Conservation (phyloP, 1,140 invertebrate species). For the Euborellia annulipes region DNA sequence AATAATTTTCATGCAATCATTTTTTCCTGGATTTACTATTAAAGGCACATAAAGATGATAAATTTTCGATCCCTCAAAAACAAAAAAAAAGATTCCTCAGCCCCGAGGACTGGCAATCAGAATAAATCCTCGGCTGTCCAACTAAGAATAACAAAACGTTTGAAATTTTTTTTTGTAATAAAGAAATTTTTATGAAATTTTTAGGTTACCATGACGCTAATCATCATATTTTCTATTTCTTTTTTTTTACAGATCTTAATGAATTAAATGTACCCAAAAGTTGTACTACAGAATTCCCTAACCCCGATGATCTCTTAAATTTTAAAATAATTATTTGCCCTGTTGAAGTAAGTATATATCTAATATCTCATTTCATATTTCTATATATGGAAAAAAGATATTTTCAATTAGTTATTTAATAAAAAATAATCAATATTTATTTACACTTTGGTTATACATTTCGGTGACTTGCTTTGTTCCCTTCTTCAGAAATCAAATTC, state of each 20-base stretch:
- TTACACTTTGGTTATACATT: too few species aligned
- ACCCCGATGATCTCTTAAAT: constrained; percentile 87
- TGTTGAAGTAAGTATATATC: constrained; percentile 62
- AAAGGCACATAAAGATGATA: constrained; percentile 55
- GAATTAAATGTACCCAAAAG: constrained; percentile 95
- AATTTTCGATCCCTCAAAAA: constrained; percentile 96
- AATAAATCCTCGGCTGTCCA: constrained; percentile 91
- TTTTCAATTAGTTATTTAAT: too few species aligned
- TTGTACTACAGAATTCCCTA: constrained; percentile 89
- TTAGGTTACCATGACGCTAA: too few species aligned
- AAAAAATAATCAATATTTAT: too few species aligned
- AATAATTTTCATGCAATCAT: too few species aligned
- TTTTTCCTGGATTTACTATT: too few species aligned
- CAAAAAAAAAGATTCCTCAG: constrained; percentile 86
- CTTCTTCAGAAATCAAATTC: not conserved
- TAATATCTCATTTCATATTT: too few species aligned
- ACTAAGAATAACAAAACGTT: constrained; percentile 95
- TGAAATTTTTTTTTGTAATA: too few species aligned
- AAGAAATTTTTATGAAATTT: too few species aligned
- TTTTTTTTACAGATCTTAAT: constrained; percentile 72
- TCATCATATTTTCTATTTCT: too few species aligned
- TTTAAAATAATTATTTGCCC: constrained; percentile 94
- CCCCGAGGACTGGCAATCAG: constrained; percentile 56
- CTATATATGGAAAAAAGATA: too few species aligned
- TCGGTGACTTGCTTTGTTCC: not conserved